A percentile compares a stretch with the other conserved stretches of the same genome.
phyloP scores from a whole-genome alignment of 2,888 invertebrate species.

The Incurvaria masculella region DNA sequence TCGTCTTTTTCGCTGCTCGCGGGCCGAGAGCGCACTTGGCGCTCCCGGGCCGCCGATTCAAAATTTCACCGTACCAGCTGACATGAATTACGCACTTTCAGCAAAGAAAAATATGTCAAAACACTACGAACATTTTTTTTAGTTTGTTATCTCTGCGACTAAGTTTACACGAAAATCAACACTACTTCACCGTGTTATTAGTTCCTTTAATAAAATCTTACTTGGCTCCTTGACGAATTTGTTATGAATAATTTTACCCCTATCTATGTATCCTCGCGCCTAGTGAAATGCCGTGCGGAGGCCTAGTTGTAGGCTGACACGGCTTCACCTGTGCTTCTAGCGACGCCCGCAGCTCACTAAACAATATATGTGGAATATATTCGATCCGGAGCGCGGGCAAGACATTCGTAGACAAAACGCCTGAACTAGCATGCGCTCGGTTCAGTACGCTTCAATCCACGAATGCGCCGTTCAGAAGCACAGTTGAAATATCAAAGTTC shows the following conservation, averaged over 20 bases:
- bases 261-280: conserved; percentile 25
- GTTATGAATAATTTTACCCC: conserved; percentile 43
- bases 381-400: too few species aligned
- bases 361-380: background rate
- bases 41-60: conserved; percentile 17
- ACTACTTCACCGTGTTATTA: conserved; percentile 53
- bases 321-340: background rate
- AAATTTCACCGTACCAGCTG: conserved; percentile 49
- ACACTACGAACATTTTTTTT: conserved; percentile 55
- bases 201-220: conserved; percentile 39
- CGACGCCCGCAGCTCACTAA: background rate
- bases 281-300: background rate
- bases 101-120: conserved; percentile 61
- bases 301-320: background rate
- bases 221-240: conserved; percentile 50
- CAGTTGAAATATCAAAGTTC: background rate
- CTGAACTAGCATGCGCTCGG: too few species aligned
- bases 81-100: conserved; percentile 60
- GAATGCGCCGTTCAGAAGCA: too few species aligned
- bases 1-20: conserved; percentile 41
- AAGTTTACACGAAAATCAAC: conserved; percentile 46
- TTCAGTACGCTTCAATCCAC: too few species aligned
- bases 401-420: too few species aligned
- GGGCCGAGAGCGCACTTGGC: conserved; percentile 15
- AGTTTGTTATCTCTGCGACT: conserved; percentile 44